phyloP scores from a whole-genome alignment of 2,888 invertebrate genomes.

The Lasiommata megera region DNA sequence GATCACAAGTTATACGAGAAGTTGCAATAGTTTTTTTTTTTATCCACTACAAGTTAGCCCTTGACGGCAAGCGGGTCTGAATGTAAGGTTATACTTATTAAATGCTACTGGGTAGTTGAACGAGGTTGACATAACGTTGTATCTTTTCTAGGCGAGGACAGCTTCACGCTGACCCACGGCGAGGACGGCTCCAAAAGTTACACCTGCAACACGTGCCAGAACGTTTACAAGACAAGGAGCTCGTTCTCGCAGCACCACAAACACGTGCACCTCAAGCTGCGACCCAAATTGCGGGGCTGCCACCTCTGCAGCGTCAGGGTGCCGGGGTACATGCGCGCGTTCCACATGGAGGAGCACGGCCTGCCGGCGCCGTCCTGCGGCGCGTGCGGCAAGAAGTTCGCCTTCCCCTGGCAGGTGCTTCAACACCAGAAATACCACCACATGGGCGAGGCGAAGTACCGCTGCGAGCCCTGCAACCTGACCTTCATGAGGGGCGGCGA shows the following conservation, averaged over 20 bases:
- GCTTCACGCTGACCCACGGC: constrained; percentile 21
- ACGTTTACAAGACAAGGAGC: constrained; percentile 41
- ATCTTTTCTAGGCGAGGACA: constrained; percentile 13
- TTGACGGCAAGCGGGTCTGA: too few relatives aligned
- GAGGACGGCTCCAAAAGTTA: constrained; percentile 25
- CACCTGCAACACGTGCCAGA: constrained; percentile 45
- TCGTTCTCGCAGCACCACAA: constrained; percentile 42
- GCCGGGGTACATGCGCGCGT: constrained; percentile 41
- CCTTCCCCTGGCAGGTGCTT: constrained; percentile 46
- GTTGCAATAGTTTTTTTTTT: too few relatives aligned
- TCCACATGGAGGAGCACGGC: constrained; percentile 48
- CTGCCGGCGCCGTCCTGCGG: constrained; percentile 45
- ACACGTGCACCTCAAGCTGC: constrained; percentile 47
- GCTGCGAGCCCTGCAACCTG: not conserved
- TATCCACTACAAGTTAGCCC: too few relatives aligned
- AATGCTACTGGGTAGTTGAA: too few relatives aligned
- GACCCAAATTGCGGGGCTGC: constrained; percentile 46
- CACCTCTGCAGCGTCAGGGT: constrained; percentile 46
- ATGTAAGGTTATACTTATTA: too few relatives aligned
- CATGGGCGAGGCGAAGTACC: constrained; percentile 50
- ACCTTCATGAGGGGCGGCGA: not conserved
- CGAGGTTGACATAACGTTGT: not conserved
- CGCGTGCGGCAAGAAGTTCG: constrained; percentile 52
- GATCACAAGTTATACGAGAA: too few relatives aligned
- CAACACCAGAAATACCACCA: constrained; percentile 51